Evolutionary conservation across 2,888 invertebrate genomes (phyloP), one percentile per base, ranked within the genome.

Genomic region (Gerris lacustris): DNA sequence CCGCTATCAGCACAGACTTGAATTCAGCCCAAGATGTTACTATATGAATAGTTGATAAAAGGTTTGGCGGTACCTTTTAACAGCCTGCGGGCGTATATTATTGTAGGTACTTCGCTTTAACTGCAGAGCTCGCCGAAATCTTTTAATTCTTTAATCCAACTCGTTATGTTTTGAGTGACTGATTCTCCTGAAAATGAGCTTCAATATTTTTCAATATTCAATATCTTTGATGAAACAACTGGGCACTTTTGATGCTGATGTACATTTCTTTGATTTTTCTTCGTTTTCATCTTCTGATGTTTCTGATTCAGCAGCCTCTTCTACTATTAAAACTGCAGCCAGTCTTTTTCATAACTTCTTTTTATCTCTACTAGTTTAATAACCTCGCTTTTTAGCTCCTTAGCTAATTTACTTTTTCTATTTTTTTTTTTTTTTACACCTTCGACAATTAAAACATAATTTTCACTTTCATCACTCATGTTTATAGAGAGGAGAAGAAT

Each of bases 11-110:
- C 11, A 62, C 63, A 43, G 43, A 31, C 45, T 45, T 67, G 44
- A 70, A 45, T 15, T 67, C 63, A 44, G 67, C 45, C 70, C 70
- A 70, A 7, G 55, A 9, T 6, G 44, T 17, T 67, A 63, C 67
- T 67, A 67, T 70, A 7, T 62, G 47, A 47, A 47, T 47, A 47
- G 4, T 67, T 18, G 17, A 55, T 62, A 70, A 70, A 70, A 71
- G n/a, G 45, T 45, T 71, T 55, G 6, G 71, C 71, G 43, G 67
- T 68, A 17, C 71, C 68, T 9, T 67, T 71, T 63, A 71, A 66
- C 15, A 68, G 18, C 44, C 55, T 5, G 6, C 66, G 6, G 47
- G 47, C 47, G 47, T 47, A 47, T 47, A 47, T 47, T 7, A 47
- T 47, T 47, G 6, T 47, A 47, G 6, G 47, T 47, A 11, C 11